Base-by-base conservation (phyloP, 2,113 vertebrate genomes). In the Symphodus melops region DNA sequence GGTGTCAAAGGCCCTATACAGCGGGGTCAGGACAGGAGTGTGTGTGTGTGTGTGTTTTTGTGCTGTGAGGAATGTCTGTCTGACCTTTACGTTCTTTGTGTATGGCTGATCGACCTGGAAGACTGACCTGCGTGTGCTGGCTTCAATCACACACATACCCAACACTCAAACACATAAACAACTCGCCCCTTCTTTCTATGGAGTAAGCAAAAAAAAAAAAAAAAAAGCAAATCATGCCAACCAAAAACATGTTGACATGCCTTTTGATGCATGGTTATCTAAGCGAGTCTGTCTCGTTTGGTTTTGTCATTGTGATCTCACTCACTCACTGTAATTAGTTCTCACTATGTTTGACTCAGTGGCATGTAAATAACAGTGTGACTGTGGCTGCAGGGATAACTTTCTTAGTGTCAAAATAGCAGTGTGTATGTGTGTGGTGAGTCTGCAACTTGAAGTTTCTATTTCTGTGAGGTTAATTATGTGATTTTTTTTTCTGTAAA, bases 311-410 rank as follows among this genome's bases (percentile, higher is more conserved):
- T 65, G 70, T 74, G 63, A 49, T 70, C 75, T 58, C 71, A 57
- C 57, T 79, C 46, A 69, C 57, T 77, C 74, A 74, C 65, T 75
- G 84, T 90, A 90, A 91, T 91, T 90, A 85, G 49, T 42, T 48
- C 42, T 81, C 57, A 74, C 63, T 37, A 52, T 68, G 85, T 88
- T 80, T 81, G 81, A n/a, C 53, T 75, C 17, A 33, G 75, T 70
- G 81, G 70, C 23, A 75, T 85, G 66, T 79, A 75, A 91, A 93
- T 88, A 44, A 81, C 84, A 83, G 70, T 56, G 77, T 81, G 42
- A 55, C 52, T 52, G 60, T 48, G 9, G 55, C 3, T 62, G 28
- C 54, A 56, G 77, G 1, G 42, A 62, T 37, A 12, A 20, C 65
- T n/a, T 36, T 81, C 21, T 65, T 66, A 63, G 81, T 70, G 83